These are phyloP conservation scores for Teleogryllus oceanicus DNA, from an alignment of 2,888 invertebrate genomes.

Conservation along the genomic window DNA sequence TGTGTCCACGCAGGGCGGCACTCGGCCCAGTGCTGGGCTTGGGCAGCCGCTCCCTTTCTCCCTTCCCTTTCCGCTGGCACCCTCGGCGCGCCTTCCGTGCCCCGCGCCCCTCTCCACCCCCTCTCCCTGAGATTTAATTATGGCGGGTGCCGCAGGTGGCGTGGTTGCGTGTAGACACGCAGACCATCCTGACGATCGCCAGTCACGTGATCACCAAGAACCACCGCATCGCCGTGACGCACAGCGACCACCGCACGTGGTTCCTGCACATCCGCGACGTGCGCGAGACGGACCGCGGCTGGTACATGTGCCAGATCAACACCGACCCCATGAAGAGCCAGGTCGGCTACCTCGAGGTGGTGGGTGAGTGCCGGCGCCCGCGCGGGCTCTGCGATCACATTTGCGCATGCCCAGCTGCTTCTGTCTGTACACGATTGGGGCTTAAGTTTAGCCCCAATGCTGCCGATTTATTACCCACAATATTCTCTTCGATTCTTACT, in stretches of 20 bases:
- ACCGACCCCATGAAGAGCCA: slow-evolving; percentile 74
- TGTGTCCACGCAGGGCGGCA: no score
- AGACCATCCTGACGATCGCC: slow-evolving; percentile 84
- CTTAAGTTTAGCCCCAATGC: no score
- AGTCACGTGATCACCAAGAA: slow-evolving; percentile 87
- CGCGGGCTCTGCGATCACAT: no score
- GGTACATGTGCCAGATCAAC: slow-evolving; percentile 77
- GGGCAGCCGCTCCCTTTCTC: no score
- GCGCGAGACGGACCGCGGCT: slow-evolving; percentile 73
- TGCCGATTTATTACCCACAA: no score
- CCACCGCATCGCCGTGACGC: slow-evolving; percentile 77
- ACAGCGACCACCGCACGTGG: slow-evolving; percentile 76
- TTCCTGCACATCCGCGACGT: slow-evolving; percentile 76
- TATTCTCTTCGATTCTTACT: no score
- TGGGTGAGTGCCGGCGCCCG: slow-evolving; percentile 52
- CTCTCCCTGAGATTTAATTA: not conserved
- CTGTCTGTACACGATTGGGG: no score
- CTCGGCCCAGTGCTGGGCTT: no score
- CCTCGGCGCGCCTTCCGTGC: not conserved
- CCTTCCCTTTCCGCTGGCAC: not conserved
- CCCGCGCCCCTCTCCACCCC: not conserved
- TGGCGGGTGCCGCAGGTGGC: slow-evolving; percentile 63
- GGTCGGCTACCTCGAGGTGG: slow-evolving; percentile 62
- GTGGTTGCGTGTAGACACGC: slow-evolving; percentile 86
- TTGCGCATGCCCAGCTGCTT: no score